Conservation (phyloP, 2,113 vertebrate genomes). For the Sinocyclocheilus rhinocerous region DNA sequence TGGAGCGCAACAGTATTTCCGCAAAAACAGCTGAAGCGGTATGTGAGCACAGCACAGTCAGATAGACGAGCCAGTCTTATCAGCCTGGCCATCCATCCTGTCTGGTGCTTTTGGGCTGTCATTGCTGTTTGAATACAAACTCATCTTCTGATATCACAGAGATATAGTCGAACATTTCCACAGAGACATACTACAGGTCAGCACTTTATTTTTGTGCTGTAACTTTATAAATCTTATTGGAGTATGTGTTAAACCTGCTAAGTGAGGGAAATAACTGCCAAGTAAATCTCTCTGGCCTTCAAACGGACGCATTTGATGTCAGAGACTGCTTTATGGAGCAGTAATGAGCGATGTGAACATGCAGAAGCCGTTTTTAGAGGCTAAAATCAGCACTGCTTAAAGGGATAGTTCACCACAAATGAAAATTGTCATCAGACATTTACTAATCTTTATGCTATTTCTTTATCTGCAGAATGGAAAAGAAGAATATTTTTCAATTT, state of each 20-base stretch:
- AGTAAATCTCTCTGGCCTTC: conserved; percentile 42
- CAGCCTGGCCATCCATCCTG: conserved; percentile 44
- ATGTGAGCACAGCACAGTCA: conserved; percentile 29
- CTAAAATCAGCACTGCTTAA: conserved; percentile 18
- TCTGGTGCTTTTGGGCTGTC: conserved; percentile 18
- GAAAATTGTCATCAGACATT: background rate
- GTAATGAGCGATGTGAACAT: conserved; percentile 33
- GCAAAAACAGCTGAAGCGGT: conserved; percentile 11
- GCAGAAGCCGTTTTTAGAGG: background rate
- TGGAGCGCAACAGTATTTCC: conserved; percentile 18
- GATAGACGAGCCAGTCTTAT: conserved; percentile 35
- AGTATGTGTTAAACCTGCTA: background rate
- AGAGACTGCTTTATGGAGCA: conserved; percentile 32
- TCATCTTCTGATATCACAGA: conserved; percentile 37
- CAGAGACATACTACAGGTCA: conserved; percentile 13
- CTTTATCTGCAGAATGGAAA: too few species aligned
- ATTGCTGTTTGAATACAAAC: conserved; percentile 29
- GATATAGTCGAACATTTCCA: conserved; percentile 15
- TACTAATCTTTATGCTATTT: background rate
- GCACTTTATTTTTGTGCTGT: conserved; percentile 35
- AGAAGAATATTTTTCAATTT: too few species aligned
- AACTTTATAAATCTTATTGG: conserved; percentile 45
- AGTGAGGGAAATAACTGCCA: conserved; percentile 33
- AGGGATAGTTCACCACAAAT: background rate
- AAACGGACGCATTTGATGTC: conserved; percentile 7